A percentile compares a stretch with the other conserved stretches of the same genome.
phyloP scores from a whole-genome alignment of 2,113 vertebrate genomes.

The Myodes glareolus region DNA sequence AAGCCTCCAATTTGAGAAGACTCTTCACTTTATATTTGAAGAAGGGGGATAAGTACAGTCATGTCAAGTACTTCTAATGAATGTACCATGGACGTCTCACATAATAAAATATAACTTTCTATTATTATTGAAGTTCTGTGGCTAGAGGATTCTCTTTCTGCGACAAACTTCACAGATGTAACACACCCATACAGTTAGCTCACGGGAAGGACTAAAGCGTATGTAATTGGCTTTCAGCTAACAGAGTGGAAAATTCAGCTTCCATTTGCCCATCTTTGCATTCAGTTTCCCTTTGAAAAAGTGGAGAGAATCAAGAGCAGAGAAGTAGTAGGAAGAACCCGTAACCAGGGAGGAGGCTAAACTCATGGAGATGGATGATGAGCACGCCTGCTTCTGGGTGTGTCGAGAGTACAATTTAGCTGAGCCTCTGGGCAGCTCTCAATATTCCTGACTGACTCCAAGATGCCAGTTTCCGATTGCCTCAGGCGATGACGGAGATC shows the following conservation, averaged over 20 bases:
- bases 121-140: constrained; percentile 55
- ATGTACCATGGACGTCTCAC: constrained; percentile 36
- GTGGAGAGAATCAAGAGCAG: background rate
- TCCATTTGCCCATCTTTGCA: background rate
- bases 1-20: constrained; percentile 1
- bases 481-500: constrained; percentile 72
- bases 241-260: background rate
- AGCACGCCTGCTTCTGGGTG: constrained; percentile 1
- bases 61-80: constrained; percentile 31
- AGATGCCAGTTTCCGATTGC: constrained; percentile 68
- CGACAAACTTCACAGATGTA: constrained; percentile 54
- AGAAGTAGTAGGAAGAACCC: constrained; percentile 8
- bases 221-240: background rate
- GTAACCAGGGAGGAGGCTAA: background rate
- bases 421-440: constrained; percentile 71
- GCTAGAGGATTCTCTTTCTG: constrained; percentile 43
- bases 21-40: constrained; percentile 60
- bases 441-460: constrained; percentile 70
- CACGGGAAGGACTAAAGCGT: background rate
- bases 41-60: constrained; percentile 30
- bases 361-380: constrained; percentile 66
- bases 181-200: constrained; percentile 48
- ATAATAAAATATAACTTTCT: constrained; percentile 64
- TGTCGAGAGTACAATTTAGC: constrained; percentile 70
- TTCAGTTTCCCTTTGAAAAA: constrained; percentile 2